phyloP scores from a whole-genome alignment of 2,113 vertebrate genomes.

The Catharus minimus region DNA sequence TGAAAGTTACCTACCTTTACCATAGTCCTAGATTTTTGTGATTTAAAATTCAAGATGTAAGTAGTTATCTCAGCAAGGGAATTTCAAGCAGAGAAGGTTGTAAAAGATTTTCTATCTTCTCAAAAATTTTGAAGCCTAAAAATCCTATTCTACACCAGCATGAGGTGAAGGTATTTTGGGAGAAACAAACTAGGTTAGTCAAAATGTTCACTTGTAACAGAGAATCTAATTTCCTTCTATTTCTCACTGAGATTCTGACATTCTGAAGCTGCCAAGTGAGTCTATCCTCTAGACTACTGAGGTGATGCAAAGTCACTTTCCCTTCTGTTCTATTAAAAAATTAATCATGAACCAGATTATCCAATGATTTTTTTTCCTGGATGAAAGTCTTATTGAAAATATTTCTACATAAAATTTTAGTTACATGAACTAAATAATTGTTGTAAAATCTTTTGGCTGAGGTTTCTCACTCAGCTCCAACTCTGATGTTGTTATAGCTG shows the following conservation, averaged over 20 bases:
- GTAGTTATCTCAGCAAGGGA: background rate
- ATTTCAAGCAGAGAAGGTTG: background rate
- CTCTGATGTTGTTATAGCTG: background rate
- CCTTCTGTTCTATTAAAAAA: background rate
- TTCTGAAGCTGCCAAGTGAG: background rate
- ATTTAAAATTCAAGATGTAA: background rate
- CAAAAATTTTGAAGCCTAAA: background rate
- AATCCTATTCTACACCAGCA: background rate
- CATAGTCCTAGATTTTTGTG: background rate
- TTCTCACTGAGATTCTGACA: background rate
- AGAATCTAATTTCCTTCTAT: background rate
- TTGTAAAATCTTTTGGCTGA: background rate
- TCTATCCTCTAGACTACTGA: background rate
- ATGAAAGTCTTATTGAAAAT: background rate
- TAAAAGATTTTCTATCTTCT: background rate
- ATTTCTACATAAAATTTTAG: background rate
- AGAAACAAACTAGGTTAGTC: background rate
- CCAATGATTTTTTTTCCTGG: background rate
- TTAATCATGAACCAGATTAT: background rate
- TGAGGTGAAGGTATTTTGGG: background rate
- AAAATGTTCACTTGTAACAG: background rate
- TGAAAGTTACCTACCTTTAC: background rate
- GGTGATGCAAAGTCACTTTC: background rate
- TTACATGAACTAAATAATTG: background rate
- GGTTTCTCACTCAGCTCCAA: background rate